These are phyloP conservation scores for Tenthredo scrophulariae DNA, from an alignment of 2,888 invertebrate species.

Conservation along the genomic window DNA sequence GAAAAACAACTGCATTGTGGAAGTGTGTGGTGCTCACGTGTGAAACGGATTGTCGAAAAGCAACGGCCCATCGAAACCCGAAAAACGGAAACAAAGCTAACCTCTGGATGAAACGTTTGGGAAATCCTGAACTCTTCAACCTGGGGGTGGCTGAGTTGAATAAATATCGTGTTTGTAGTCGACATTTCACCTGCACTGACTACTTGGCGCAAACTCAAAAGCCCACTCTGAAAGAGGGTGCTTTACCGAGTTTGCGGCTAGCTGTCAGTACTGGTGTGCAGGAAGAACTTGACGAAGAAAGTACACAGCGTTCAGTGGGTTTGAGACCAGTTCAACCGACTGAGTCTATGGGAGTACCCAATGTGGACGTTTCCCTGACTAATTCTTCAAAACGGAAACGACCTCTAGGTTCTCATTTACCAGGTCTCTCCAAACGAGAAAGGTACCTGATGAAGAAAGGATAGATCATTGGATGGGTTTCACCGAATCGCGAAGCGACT, in stretches of 20 bases:
- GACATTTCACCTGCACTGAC: background rate
- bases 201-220: slow-evolving; percentile 3
- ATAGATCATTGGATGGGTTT: background rate
- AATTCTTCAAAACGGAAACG: too few species aligned
- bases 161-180: background rate
- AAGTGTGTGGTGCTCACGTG: too few species aligned
- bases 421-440: too few species aligned
- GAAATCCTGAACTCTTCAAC: slow-evolving; percentile 3
- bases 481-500: background rate
- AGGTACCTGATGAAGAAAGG: background rate
- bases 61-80: too few species aligned
- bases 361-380: background rate
- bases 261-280: background rate
- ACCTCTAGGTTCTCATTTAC: too few species aligned
- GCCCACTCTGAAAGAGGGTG: background rate
- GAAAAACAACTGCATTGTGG: too few species aligned
- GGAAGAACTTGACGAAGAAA: too few species aligned
- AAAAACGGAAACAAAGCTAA: too few species aligned
- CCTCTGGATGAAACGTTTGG: background rate
- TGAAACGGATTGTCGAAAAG: too few species aligned
- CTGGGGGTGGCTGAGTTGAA: background rate
- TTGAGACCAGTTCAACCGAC: background rate
- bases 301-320: too few species aligned
- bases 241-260: slow-evolving; percentile 2
- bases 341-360: background rate